A percentile compares a stretch with the other conserved stretches of the same genome.
Evolutionary conservation across 2,888 invertebrate species (phyloP).

Genomic region (Odontocerum albicorne): DNA sequence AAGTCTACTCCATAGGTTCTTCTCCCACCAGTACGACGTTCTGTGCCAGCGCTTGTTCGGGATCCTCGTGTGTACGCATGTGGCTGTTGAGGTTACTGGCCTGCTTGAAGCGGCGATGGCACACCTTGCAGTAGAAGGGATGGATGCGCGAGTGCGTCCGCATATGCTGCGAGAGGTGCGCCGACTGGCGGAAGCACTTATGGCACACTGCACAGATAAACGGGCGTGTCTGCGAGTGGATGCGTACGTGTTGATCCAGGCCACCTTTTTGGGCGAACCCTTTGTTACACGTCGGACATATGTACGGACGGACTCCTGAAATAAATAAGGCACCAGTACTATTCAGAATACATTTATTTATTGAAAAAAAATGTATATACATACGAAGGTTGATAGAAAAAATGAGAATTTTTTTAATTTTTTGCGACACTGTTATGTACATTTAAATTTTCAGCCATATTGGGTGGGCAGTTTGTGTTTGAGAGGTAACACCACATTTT

Average conservation of each 20-base stretch:
- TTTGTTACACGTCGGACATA: slow-evolving; percentile 49
- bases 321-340: too few species aligned
- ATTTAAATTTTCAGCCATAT: too few species aligned
- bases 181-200: slow-evolving; percentile 51
- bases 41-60: too few species aligned
- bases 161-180: slow-evolving; percentile 54
- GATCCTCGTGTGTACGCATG: slow-evolving; percentile 48
- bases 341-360: too few species aligned
- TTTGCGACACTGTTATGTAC: too few species aligned
- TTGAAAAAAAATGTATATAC: too few species aligned
- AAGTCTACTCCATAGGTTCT: too few species aligned
- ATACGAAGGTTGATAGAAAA: too few species aligned
- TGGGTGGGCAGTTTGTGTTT: too few species aligned
- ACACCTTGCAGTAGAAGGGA: slow-evolving; percentile 51
- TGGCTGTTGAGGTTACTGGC: slow-evolving; percentile 53
- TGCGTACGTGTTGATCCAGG: slow-evolving; percentile 50
- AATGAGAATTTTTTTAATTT: too few species aligned
- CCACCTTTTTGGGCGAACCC: slow-evolving; percentile 55
- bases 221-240: slow-evolving; percentile 51
- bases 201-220: slow-evolving; percentile 52
- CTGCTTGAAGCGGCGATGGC: slow-evolving; percentile 51
- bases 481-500: too few species aligned
- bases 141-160: slow-evolving; percentile 51
- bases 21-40: too few species aligned
- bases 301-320: slow-evolving; percentile 45